Evolutionary conservation across 2,888 invertebrate genomes (phyloP).

Genomic region (Slavum lentiscoides): DNA sequence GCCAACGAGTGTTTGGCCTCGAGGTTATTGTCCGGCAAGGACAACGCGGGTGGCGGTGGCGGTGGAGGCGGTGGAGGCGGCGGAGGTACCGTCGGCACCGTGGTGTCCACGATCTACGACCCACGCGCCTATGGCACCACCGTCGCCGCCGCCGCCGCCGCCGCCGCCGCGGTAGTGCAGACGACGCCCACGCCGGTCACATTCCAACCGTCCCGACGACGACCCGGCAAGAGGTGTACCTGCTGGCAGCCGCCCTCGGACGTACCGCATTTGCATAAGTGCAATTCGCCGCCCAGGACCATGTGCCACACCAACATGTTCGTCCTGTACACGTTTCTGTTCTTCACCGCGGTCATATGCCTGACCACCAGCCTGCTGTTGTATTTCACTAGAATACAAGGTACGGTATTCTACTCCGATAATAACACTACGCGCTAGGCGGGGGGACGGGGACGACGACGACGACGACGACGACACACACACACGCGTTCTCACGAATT

Average conservation of each 20-base stretch:
- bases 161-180: conserved; percentile 9
- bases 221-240: conserved; percentile 45
- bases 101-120: conserved; percentile 55
- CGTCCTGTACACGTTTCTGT: conserved; percentile 49
- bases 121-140: conserved; percentile 49
- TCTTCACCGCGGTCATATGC: conserved; percentile 45
- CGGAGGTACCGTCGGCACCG: conserved; percentile 32
- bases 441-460: too few species aligned
- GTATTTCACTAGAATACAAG: conserved; percentile 48
- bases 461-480: too few species aligned
- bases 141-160: neutral
- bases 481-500: too few species aligned
- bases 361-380: conserved; percentile 44
- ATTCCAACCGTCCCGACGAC: conserved; percentile 38
- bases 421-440: too few species aligned
- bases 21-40: conserved; percentile 52
- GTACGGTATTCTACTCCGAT: neutral
- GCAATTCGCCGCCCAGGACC: conserved; percentile 51
- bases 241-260: conserved; percentile 50
- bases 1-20: conserved; percentile 52
- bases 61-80: conserved; percentile 15
- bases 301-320: conserved; percentile 53
- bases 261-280: conserved; percentile 51
- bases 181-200: conserved; percentile 49
- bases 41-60: conserved; percentile 42